A percentile compares a stretch with the other conserved stretches of the same genome.
phyloP scores from a whole-genome alignment of 2,797 vertebrate species.

The Enteromius unitaeniatus region DNA sequence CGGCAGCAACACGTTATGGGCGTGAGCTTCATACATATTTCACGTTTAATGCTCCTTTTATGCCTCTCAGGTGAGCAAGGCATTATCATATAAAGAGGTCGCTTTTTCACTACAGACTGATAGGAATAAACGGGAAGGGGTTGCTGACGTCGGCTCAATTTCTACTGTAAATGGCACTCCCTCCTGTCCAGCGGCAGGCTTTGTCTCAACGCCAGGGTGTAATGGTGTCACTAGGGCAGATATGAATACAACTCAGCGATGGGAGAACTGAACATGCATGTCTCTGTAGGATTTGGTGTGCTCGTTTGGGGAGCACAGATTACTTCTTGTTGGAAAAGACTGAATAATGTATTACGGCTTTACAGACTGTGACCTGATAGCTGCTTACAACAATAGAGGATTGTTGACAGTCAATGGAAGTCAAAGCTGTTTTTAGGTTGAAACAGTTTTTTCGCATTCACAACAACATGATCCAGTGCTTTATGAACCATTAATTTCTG shows the following conservation, averaged over 20 bases:
- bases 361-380: constrained; percentile 20
- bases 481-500: not conserved
- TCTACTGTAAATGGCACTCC: constrained; percentile 36
- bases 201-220: constrained; percentile 58
- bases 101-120: constrained; percentile 72
- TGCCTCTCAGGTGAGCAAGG: constrained; percentile 77
- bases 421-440: not conserved
- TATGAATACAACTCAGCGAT: constrained; percentile 26
- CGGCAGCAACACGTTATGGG: constrained; percentile 74
- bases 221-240: constrained; percentile 28
- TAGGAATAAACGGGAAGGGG: constrained; percentile 56
- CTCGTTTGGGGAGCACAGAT: not conserved
- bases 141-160: constrained; percentile 70
- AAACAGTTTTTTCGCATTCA: not conserved
- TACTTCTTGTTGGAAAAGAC: not conserved
- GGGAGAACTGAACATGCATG: not conserved
- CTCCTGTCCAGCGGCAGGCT: constrained; percentile 45
- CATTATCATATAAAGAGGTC: constrained; percentile 84
- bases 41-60: constrained; percentile 70
- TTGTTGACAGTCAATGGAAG: constrained; percentile 4
- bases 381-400: constrained; percentile 1
- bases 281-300: constrained; percentile 21
- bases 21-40: constrained; percentile 79
- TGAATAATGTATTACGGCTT: constrained; percentile 14
- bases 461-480: not conserved